A percentile compares a stretch with the other conserved stretches of the same genome.
Conservation (phyloP, 2,113 vertebrate species). For the Cyanoliseus patagonus region DNA sequence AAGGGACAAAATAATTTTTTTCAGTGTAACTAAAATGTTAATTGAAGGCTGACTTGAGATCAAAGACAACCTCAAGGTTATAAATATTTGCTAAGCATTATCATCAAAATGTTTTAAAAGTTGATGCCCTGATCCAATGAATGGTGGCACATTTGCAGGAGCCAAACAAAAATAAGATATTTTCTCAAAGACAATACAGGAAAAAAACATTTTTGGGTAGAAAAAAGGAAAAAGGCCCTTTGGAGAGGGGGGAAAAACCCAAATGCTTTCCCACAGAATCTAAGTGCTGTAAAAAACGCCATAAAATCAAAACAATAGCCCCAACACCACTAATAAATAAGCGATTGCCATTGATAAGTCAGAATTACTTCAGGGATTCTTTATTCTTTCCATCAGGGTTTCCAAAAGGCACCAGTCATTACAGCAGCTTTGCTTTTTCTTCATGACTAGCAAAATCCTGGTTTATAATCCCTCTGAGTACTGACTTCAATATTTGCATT, state of each 20-base stretch:
- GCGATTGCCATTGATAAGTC: background rate
- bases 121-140: background rate
- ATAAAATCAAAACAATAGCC: background rate
- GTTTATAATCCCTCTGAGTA: background rate
- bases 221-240: background rate
- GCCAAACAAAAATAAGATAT: background rate
- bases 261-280: background rate
- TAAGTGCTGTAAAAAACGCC: background rate
- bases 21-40: conserved; percentile 63
- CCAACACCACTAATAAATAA: background rate
- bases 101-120: background rate
- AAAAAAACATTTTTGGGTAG: background rate
- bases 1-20: conserved; percentile 53
- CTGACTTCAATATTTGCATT: background rate
- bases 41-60: conserved; percentile 75
- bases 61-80: conserved; percentile 72
- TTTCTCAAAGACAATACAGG: background rate
- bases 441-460: background rate
- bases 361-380: background rate
- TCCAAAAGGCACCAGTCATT: background rate
- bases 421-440: background rate
- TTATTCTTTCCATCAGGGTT: background rate
- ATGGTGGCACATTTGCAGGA: background rate
- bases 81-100: conserved; percentile 62
- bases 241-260: background rate